Evolutionary conservation across 2,888 invertebrate species (phyloP).

Genomic region (Hymenopus coronatus): DNA sequence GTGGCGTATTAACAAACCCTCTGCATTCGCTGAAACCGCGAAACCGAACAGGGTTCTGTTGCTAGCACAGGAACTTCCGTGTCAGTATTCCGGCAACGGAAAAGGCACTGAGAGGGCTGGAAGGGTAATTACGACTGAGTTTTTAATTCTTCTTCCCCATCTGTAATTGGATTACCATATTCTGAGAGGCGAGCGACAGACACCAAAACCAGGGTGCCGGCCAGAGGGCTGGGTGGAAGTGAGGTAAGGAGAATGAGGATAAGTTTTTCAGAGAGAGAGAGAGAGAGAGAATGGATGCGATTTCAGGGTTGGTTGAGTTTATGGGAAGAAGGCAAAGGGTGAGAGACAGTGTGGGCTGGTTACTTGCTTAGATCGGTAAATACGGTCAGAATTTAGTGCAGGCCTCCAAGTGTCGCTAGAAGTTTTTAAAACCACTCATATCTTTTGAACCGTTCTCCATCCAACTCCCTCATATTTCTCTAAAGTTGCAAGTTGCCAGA

Average conservation of each 20-base stretch:
- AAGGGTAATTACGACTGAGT: conserved; percentile 14
- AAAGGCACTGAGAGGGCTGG: neutral
- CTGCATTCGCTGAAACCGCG: neutral
- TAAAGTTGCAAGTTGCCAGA: conserved; percentile 9
- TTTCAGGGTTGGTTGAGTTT: conserved; percentile 25
- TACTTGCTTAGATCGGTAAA: conserved; percentile 19
- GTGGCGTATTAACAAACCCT: neutral
- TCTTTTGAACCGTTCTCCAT: neutral
- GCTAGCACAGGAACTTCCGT: neutral
- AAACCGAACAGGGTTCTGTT: neutral
- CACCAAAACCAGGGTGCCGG: neutral
- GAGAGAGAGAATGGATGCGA: conserved; percentile 6
- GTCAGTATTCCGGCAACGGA: neutral
- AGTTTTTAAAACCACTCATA: conserved; percentile 27
- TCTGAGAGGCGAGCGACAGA: neutral
- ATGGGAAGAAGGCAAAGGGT: neutral
- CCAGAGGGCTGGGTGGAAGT: neutral
- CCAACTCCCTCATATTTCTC: neutral
- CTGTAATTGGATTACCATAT: conserved; percentile 28
- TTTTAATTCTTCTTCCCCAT: conserved; percentile 16
- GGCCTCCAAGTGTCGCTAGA: conserved; percentile 19
- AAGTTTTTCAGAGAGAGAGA: conserved; percentile 8
- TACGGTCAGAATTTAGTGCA: conserved; percentile 22
- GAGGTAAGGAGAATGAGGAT: neutral
- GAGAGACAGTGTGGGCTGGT: neutral